These are phyloP conservation scores for Chloroclysta siterata DNA, from an alignment of 2,888 invertebrate genomes.

Conservation along the genomic window DNA sequence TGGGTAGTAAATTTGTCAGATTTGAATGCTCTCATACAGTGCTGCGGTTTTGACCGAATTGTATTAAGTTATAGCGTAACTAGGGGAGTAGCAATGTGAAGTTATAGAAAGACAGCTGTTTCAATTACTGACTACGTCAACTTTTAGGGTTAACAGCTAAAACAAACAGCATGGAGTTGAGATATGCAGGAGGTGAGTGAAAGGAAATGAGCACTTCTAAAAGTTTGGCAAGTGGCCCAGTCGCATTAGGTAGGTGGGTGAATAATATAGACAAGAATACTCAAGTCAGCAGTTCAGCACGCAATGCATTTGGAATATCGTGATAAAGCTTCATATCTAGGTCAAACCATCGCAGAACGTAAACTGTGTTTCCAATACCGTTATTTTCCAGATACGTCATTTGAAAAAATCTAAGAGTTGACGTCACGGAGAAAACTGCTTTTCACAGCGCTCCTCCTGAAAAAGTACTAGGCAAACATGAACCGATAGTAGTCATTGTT, in stretches of 20 bases:
- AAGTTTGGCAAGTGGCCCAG: constrained; percentile 46
- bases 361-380: constrained; percentile 7
- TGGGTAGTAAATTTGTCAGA: constrained; percentile 5
- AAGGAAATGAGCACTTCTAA: constrained; percentile 34
- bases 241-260: constrained; percentile 14
- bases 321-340: constrained; percentile 37
- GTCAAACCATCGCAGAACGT: constrained; percentile 31
- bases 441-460: constrained; percentile 68
- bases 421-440: constrained; percentile 66
- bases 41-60: not conserved
- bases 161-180: constrained; percentile 12
- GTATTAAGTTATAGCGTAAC: no score
- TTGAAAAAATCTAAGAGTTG: constrained; percentile 32
- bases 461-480: constrained; percentile 80
- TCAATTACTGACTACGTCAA: constrained; percentile 25
- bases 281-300: constrained; percentile 13
- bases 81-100: not conserved
- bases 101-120: constrained; percentile 24
- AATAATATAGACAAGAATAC: constrained; percentile 42
- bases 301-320: constrained; percentile 38
- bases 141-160: constrained; percentile 4
- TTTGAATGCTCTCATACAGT: constrained; percentile 5
- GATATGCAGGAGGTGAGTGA: constrained; percentile 19
- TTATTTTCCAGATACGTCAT: constrained; percentile 17
- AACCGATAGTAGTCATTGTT: constrained; percentile 69